These are phyloP conservation scores for Megastigmus dorsalis DNA, from an alignment of 2,888 invertebrate species.

Conservation along the genomic window DNA sequence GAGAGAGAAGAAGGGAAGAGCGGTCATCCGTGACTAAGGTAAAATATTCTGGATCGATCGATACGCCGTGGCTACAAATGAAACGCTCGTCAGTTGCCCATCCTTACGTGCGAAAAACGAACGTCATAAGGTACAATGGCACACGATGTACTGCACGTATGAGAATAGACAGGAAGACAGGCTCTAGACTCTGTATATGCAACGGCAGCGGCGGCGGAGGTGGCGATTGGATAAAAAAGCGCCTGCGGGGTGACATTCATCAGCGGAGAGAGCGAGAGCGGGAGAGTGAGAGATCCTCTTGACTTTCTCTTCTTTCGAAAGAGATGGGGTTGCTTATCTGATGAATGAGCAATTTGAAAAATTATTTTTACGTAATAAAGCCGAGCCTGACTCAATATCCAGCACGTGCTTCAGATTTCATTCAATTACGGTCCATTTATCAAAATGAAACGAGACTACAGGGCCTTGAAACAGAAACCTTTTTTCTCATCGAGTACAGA, in stretches of 20 bases:
- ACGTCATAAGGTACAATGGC: slow-evolving; percentile 23
- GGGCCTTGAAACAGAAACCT: too few species aligned
- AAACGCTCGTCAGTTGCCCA: too few species aligned
- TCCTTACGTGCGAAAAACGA: slow-evolving; percentile 19
- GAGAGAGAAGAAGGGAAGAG: too few species aligned
- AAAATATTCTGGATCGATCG: too few species aligned
- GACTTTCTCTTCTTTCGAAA: neutral
- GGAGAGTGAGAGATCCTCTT: neutral
- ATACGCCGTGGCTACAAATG: too few species aligned
- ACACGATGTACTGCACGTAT: neutral
- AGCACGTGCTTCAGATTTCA: slow-evolving; percentile 11
- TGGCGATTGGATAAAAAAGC: slow-evolving; percentile 17
- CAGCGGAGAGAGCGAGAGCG: neutral
- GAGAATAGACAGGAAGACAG: slow-evolving; percentile 20
- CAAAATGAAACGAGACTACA: slow-evolving; percentile 30
- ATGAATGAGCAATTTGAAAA: slow-evolving; percentile 38
- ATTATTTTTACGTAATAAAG: slow-evolving; percentile 35
- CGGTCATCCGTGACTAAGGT: too few species aligned
- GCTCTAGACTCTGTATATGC: neutral
- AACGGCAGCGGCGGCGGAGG: neutral
- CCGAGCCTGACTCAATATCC: slow-evolving; percentile 7
- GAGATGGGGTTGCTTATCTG: slow-evolving; percentile 3
- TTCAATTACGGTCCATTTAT: slow-evolving; percentile 34
- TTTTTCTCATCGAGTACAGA: too few species aligned
- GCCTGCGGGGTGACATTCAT: slow-evolving; percentile 30